Percentiles rank a stretch among this genome's conserved stretches.
These are phyloP conservation scores for Australoheros facetus DNA, from an alignment of 2,797 vertebrate species.

Conservation along the genomic window DNA sequence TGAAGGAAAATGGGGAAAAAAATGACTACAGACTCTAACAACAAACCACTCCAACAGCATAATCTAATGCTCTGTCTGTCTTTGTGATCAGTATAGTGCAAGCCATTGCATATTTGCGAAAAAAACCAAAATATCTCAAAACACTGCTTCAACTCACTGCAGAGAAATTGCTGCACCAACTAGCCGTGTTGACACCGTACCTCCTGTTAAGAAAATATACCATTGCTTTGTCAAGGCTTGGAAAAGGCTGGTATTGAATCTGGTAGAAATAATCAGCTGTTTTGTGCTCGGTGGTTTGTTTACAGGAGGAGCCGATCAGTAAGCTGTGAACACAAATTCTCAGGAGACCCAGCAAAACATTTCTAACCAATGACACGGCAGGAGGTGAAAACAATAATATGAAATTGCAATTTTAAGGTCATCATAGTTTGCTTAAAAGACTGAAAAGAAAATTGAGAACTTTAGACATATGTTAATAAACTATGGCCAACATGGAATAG, in stretches of 20 bases:
- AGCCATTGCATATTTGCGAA: background rate
- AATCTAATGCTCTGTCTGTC: slow-evolving; percentile 10
- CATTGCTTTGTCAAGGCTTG: background rate
- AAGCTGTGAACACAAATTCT: background rate
- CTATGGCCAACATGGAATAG: background rate
- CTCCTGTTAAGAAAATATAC: background rate
- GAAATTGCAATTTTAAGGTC: background rate
- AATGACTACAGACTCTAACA: background rate
- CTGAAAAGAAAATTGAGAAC: background rate
- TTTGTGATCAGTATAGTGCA: background rate
- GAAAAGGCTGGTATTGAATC: background rate
- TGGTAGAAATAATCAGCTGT: background rate
- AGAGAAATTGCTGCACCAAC: background rate
- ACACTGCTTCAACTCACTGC: background rate
- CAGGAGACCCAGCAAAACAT: background rate
- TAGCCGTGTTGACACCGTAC: background rate
- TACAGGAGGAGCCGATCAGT: background rate
- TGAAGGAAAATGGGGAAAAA: background rate
- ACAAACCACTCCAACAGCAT: background rate
- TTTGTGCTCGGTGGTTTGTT: background rate
- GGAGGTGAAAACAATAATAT: background rate
- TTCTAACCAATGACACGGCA: background rate
- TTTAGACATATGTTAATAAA: background rate
- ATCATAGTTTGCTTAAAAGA: background rate
- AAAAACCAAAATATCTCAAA: background rate